phyloP scores from a whole-genome alignment of 2,113 vertebrate species.

The Collichthys lucidus region DNA sequence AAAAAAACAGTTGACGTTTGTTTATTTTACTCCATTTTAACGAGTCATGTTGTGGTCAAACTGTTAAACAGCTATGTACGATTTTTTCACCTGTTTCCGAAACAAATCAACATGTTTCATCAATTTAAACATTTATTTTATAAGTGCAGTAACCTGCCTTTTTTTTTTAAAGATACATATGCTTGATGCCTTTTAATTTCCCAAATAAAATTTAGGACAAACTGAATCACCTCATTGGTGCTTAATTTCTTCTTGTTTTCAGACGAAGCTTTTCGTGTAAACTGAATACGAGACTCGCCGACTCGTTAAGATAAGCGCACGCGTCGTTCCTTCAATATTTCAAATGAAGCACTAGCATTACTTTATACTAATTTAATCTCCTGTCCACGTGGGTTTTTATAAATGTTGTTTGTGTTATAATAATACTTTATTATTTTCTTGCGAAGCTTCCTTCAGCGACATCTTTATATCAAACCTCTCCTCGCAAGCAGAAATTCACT shows the following conservation, averaged over 20 bases:
- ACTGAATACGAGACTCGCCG: neutral
- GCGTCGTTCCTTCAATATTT: neutral
- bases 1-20: neutral
- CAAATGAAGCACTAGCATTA: slow-evolving; percentile 19
- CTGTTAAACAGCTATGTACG: neutral
- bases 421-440: too few relatives aligned
- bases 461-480: neutral
- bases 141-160: neutral
- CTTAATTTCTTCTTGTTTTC: neutral
- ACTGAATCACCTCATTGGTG: neutral
- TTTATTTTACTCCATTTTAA: neutral
- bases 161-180: neutral
- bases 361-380: slow-evolving; percentile 17
- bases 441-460: neutral
- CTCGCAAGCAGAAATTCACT: neutral
- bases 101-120: neutral
- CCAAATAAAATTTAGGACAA: neutral
- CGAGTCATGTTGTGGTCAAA: neutral
- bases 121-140: neutral
- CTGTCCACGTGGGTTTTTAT: neutral
- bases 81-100: neutral
- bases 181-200: neutral
- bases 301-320: neutral
- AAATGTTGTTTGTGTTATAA: neutral
- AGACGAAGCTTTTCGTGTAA: neutral